These are phyloP conservation scores for Phengaris alcon DNA, from an alignment of 2,888 invertebrate species.

Conservation along the genomic window DNA sequence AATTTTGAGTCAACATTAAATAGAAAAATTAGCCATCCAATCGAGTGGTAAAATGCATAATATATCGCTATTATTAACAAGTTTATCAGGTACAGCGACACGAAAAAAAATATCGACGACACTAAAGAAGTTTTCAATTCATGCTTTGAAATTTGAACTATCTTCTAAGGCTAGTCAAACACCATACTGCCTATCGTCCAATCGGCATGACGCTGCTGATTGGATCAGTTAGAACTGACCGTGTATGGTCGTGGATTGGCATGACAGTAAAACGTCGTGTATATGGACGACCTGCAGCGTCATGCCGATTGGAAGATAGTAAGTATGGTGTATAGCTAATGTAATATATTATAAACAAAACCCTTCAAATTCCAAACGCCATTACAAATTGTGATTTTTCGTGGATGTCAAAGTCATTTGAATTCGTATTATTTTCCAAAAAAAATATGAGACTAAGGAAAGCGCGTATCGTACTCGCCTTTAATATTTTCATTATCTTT, in stretches of 20 bases:
- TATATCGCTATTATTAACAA: background rate
- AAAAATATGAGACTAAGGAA: constrained; percentile 5
- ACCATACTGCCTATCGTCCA: too few relatives aligned
- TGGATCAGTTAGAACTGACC: too few relatives aligned
- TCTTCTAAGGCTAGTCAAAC: too few relatives aligned
- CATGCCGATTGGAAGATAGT: too few relatives aligned
- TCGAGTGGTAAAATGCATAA: background rate
- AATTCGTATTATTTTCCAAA: background rate
- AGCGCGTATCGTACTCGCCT: background rate
- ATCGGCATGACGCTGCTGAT: too few relatives aligned
- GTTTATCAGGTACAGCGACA: constrained; percentile 14
- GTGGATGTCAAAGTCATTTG: background rate
- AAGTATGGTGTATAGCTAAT: too few relatives aligned
- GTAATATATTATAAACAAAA: background rate
- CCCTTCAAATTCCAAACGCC: background rate
- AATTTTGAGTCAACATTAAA: background rate
- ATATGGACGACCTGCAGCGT: too few relatives aligned
- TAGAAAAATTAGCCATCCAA: background rate
- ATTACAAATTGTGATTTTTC: constrained; percentile 3
- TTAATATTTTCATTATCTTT: background rate
- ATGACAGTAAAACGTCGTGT: too few relatives aligned
- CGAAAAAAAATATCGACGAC: constrained; percentile 6
- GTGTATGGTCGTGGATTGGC: too few relatives aligned
- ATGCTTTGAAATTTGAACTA: background rate
- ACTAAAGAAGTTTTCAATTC: background rate